Percentiles rank a stretch among this genome's conserved stretches.
These are phyloP conservation scores for Limenitis camilla DNA, from an alignment of 2,888 invertebrate genomes.

Conservation along the genomic window DNA sequence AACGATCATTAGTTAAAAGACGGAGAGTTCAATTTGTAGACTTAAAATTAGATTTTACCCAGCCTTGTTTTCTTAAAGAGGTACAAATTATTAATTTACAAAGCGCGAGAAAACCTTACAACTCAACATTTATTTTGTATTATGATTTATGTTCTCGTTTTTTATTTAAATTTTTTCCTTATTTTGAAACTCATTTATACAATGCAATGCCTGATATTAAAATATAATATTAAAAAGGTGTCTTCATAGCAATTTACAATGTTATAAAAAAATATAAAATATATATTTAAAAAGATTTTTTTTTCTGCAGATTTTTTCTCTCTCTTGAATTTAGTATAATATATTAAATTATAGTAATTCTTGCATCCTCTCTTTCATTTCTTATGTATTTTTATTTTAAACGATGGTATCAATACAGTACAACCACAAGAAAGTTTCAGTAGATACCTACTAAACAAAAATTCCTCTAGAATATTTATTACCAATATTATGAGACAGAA, in stretches of 20 bases:
- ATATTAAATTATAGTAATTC: slow-evolving; percentile 10
- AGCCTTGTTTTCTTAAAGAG: slow-evolving; percentile 23
- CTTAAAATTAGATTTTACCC: slow-evolving; percentile 24
- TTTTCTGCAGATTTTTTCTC: too few relatives aligned
- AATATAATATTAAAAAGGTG: too few relatives aligned
- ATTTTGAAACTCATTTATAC: slow-evolving; percentile 2
- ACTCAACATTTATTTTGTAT: slow-evolving; percentile 19
- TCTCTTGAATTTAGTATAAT: too few relatives aligned
- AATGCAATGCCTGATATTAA: too few relatives aligned
- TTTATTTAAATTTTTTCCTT: too few relatives aligned
- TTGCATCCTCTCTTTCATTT: slow-evolving; percentile 4
- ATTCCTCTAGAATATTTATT: too few relatives aligned
- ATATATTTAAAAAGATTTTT: too few relatives aligned
- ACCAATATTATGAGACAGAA: too few relatives aligned
- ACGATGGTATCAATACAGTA: not conserved
- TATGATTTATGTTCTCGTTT: too few relatives aligned
- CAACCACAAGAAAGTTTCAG: not conserved
- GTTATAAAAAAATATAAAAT: too few relatives aligned
- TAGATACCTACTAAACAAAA: too few relatives aligned
- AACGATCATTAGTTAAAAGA: slow-evolving; percentile 24
- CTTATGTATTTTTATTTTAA: not conserved
- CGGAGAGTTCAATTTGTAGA: slow-evolving; percentile 22
- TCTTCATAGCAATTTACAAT: too few relatives aligned
- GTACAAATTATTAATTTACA: slow-evolving; percentile 24
- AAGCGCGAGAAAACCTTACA: slow-evolving; percentile 22